Conservation (phyloP, 2,113 vertebrate species). For the Daubentonia madagascariensis region DNA sequence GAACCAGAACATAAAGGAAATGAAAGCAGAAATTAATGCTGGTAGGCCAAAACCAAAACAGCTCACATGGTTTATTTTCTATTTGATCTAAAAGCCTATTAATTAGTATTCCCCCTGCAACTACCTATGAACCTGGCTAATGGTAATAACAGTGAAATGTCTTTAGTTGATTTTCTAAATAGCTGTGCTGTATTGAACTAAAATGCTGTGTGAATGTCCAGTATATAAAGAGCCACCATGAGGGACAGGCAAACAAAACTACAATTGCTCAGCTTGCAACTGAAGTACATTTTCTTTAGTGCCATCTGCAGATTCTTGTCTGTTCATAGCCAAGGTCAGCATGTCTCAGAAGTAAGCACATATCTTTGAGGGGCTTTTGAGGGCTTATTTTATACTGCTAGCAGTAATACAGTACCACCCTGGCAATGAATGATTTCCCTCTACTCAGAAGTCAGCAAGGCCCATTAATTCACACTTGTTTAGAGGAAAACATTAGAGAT, state of each 20-base stretch:
- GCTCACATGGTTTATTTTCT: neutral
- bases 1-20: slow-evolving; percentile 84
- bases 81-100: neutral
- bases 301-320: neutral
- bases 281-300: neutral
- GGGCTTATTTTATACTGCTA: neutral
- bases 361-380: neutral
- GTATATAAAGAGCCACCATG: neutral
- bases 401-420: neutral
- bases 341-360: neutral
- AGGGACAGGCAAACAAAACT: neutral
- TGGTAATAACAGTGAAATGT: no score
- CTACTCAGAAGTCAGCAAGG: neutral
- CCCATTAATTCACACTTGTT: neutral
- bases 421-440: neutral
- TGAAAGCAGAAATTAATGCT: slow-evolving; percentile 85
- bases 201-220: neutral
- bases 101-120: neutral
- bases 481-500: neutral
- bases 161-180: neutral
- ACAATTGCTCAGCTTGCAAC: neutral
- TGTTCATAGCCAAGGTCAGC: neutral
- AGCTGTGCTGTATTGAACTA: neutral
- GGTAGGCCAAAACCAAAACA: slow-evolving; percentile 76
- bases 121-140: neutral